Evolutionary conservation across 1,140 invertebrate genomes (phyloP), one percentile per base, ranked within the genome.

Genomic region (Dufourea novaeangliae): DNA sequence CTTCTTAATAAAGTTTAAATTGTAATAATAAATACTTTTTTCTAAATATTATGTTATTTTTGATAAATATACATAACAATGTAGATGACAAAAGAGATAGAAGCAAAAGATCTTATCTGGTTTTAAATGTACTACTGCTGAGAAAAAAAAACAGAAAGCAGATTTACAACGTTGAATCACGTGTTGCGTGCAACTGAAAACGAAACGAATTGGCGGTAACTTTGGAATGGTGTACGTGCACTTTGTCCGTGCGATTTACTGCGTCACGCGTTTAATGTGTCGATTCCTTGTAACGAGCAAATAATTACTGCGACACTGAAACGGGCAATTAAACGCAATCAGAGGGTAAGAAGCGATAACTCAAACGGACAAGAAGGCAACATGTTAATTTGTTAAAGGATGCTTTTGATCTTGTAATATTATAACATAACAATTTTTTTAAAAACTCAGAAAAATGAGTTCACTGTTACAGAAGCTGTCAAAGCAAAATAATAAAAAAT

Each of bases 251-350:
- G 50, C 52, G 63, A 75, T 67, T 57, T 46, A 41, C 52, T 12
- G 37, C 37, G 52, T 4, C 32, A 37, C 52, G 22, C 20, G 44
- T 39, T 29, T 27, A 54, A 73, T 29, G 39, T 37, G 73, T 69
- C 44, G 64, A 69, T 75, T 69, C 44, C 57, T 68, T 59, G 52
- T 37, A 59, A 57, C 73, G 27, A 32, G 14, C 25, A 32, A 57
- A 75, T 75, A 67, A 68, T 57, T 57, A 68, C 52, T 39, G n/a
- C 6, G 63, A 25, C 50, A 59, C 17, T 37, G 39, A n/a, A 75
- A 44, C 52, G 29, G 41, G 29, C 29, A 68, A 75, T 75, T 57
- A 75, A 29, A 59, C 44, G 39, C 17, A 29, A 66, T 54, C 37
- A 57, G 34, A 44, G 27, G 27, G 25, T 32, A 17, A 57, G 1